Percentiles rank a stretch among this genome's conserved stretches.
phyloP scores from a whole-genome alignment of 35 echinoderm and acorn worm genomes.

The Apostichopus californicus region DNA sequence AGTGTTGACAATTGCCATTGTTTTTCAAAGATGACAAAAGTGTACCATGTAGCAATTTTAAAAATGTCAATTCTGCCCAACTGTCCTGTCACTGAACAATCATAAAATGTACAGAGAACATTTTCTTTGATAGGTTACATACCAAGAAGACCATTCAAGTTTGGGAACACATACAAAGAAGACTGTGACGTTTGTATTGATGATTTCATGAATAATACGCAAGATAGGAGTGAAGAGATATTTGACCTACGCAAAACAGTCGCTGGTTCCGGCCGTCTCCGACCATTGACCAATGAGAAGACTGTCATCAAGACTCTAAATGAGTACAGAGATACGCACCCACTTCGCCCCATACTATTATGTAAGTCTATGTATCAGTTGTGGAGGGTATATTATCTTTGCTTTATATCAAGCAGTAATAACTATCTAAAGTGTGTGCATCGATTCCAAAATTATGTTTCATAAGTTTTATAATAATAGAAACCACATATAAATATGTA shows the following conservation, averaged over 20 bases:
- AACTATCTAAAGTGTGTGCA: too few relatives aligned
- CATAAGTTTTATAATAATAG: too few relatives aligned
- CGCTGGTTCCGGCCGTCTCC: slow-evolving; percentile 33
- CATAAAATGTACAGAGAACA: too few relatives aligned
- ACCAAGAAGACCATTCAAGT: slow-evolving; percentile 97
- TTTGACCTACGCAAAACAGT: slow-evolving; percentile 67
- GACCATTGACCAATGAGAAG: slow-evolving; percentile 59
- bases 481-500: too few relatives aligned
- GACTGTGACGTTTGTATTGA: slow-evolving; percentile 99
- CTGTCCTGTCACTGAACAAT: too few relatives aligned
- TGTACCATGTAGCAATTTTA: too few relatives aligned
- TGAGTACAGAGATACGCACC: slow-evolving; percentile 90
- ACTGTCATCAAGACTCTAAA: slow-evolving; percentile 69
- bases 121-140: slow-evolving; percentile 77
- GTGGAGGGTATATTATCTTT: too few relatives aligned
- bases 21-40: too few relatives aligned
- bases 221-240: slow-evolving; percentile 74
- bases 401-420: too few relatives aligned
- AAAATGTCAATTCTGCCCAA: neutral
- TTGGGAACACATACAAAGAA: slow-evolving; percentile 99
- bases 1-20: too few relatives aligned
- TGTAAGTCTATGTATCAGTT: slow-evolving; percentile 56
- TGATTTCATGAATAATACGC: slow-evolving; percentile 89
- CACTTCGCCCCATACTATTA: slow-evolving; percentile 75
- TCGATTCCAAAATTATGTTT: too few relatives aligned